A percentile compares a stretch with the other conserved stretches of the same genome.
Evolutionary conservation across 1,140 invertebrate genomes (phyloP).

Genomic region (Pogonognathellus flavescens): DNA sequence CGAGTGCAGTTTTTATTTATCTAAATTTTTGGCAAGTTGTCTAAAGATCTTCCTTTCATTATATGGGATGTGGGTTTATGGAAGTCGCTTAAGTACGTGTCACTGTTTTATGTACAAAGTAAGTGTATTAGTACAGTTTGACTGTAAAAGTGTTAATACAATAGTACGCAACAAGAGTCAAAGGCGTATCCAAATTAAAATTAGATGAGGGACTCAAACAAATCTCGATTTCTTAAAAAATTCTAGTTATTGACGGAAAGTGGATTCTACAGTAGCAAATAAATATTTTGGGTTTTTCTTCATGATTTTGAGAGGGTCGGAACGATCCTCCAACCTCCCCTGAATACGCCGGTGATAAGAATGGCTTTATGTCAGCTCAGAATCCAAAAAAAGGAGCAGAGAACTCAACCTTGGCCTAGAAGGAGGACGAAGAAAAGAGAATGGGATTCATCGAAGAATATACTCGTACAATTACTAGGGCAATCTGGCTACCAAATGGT

Average conservation of each 20-base stretch:
- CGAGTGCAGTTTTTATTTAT: constrained; percentile 15
- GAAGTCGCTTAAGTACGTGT: constrained; percentile 6
- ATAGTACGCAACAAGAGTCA: too few species aligned
- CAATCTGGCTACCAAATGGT: constrained; percentile 36
- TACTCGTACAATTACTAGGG: not conserved
- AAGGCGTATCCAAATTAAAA: too few species aligned
- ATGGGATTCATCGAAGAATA: constrained; percentile 26
- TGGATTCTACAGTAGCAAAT: too few species aligned
- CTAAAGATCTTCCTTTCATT: constrained; percentile 7
- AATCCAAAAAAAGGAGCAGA: not conserved
- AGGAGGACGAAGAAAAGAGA: constrained; percentile 1
- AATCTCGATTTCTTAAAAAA: too few species aligned
- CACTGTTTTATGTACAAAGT: not conserved
- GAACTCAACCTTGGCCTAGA: constrained; percentile 36
- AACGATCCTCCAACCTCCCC: too few species aligned
- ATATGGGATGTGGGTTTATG: constrained; percentile 8
- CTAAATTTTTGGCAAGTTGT: constrained; percentile 35
- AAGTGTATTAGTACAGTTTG: constrained; percentile 8
- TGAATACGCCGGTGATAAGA: too few species aligned
- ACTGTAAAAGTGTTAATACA: too few species aligned
- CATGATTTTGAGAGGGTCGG: too few species aligned
- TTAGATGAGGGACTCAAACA: too few species aligned
- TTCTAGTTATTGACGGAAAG: too few species aligned
- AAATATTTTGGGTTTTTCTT: too few species aligned
- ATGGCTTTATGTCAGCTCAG: constrained; percentile 20